phyloP scores from a whole-genome alignment of 2,888 invertebrate genomes.

The Malthinus flaveolus region DNA sequence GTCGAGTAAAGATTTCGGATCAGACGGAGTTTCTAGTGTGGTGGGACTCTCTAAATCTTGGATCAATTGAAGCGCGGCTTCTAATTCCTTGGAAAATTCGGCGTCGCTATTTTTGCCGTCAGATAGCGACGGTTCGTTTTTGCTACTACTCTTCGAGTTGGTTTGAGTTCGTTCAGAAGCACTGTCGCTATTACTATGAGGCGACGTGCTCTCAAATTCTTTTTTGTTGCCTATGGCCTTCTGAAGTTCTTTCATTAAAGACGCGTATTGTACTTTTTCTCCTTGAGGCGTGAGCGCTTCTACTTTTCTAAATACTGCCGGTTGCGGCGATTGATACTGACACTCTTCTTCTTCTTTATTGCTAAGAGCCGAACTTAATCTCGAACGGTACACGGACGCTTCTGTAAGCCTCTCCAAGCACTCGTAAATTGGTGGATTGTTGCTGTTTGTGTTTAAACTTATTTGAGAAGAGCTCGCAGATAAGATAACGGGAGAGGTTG shows the following conservation, averaged over 20 bases:
- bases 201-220: slow-evolving; percentile 46
- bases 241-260: slow-evolving; percentile 57
- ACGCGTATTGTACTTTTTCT: slow-evolving; percentile 57
- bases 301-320: slow-evolving; percentile 42
- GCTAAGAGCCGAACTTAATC: slow-evolving; percentile 50
- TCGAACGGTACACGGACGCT: slow-evolving; percentile 53
- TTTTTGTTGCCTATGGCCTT: slow-evolving; percentile 54
- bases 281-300: slow-evolving; percentile 48
- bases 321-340: slow-evolving; percentile 46
- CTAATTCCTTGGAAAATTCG: slow-evolving; percentile 57
- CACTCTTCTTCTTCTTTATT: slow-evolving; percentile 41
- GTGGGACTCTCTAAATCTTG: slow-evolving; percentile 58
- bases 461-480: slow-evolving; percentile 57
- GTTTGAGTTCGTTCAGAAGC: slow-evolving; percentile 46
- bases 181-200: slow-evolving; percentile 45
- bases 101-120: slow-evolving; percentile 53
- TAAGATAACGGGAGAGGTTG: slow-evolving; percentile 55
- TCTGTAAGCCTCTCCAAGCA: slow-evolving; percentile 56
- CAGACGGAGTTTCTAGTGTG: slow-evolving; percentile 55
- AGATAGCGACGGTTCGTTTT: slow-evolving; percentile 45
- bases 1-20: slow-evolving; percentile 43
- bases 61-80: slow-evolving; percentile 57
- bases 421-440: slow-evolving; percentile 52
- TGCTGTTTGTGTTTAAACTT: slow-evolving; percentile 43
- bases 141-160: slow-evolving; percentile 43